Base-by-base conservation (phyloP, 2,888 invertebrate genomes). In the Platycheirus rosarum region DNA sequence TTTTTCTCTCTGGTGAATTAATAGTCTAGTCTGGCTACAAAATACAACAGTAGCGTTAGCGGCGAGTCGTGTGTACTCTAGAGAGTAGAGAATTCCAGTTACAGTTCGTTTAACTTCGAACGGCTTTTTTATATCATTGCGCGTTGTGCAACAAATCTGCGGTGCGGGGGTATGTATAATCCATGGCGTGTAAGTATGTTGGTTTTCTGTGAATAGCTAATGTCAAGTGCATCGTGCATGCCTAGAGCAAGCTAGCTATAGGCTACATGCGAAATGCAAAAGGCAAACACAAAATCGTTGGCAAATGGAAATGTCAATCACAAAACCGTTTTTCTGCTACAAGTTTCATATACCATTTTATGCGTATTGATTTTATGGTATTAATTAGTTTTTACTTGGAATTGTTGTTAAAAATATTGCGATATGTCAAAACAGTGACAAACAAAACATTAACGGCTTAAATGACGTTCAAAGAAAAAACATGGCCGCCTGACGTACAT, bases 151-250 rank as follows among this genome's bases (percentile, higher is more conserved):
- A n/a, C n/a, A n/a, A n/a, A n/a, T n/a, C n/a, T n/a, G n/a, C n/a
- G n/a, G n/a, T n/a, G n/a, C n/a, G n/a, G n/a, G n/a, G n/a, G 23
- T 74, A 32, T 63, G 18, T 44, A 60, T 60, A 51, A 44, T 32
- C n/a, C n/a, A n/a, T n/a, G n/a, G n/a, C 23, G 55, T 13, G 37
- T 55, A n/a, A n/a, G n/a, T n/a, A n/a, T n/a, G n/a, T 57, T 55
- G 49, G 57, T 73, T 65, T 68, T 82, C 57, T 60, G 55, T 68
- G 68, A 82, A 82, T 73, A 63, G 53, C 77, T 77, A 82, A 82
- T 82, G 82, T 82, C 82, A 82, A 82, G 82, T 77, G 82, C 82
- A 82, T 66, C 77, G 82, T 77, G 82, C 82, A 82, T 66, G 77
- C 71, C 82, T 16, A 77, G 71, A 63, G 82, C 60, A 29, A 60